phyloP scores from a whole-genome alignment of 2,113 vertebrate genomes.

The Irena cyanogastra region DNA sequence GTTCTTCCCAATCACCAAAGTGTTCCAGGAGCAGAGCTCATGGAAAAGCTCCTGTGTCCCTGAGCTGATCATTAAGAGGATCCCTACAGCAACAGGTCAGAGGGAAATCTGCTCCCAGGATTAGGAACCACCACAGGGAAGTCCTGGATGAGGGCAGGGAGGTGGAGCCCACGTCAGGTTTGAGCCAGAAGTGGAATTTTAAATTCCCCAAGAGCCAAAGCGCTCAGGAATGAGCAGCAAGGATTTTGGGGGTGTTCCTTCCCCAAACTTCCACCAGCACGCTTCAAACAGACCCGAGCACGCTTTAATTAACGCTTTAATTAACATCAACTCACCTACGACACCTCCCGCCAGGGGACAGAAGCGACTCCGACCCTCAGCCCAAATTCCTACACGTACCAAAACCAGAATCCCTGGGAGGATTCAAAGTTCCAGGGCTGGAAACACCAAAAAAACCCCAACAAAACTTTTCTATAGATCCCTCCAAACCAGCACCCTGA shows the following conservation, averaged over 20 bases:
- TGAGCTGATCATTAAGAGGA: not conserved
- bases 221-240: rapidly evolving
- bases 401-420: not conserved
- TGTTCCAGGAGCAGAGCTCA: not conserved
- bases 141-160: not conserved
- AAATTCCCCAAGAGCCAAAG: not conserved
- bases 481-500: not conserved
- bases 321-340: not conserved
- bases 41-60: not conserved
- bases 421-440: not conserved
- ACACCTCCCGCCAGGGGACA: not conserved
- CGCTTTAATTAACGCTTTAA: not conserved
- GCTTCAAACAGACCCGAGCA: not conserved
- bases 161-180: too few relatives aligned
- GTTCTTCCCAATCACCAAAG: not conserved
- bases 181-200: not conserved
- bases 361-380: not conserved
- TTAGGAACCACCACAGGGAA: not conserved
- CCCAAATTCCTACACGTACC: not conserved
- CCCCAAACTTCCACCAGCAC: not conserved
- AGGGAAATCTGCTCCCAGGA: not conserved
- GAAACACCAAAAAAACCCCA: not conserved
- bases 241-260: not conserved
- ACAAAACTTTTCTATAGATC: too few relatives aligned
- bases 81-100: not conserved